phyloP scores from a whole-genome alignment of 2,113 vertebrate genomes.

The Corvus hawaiiensis region DNA sequence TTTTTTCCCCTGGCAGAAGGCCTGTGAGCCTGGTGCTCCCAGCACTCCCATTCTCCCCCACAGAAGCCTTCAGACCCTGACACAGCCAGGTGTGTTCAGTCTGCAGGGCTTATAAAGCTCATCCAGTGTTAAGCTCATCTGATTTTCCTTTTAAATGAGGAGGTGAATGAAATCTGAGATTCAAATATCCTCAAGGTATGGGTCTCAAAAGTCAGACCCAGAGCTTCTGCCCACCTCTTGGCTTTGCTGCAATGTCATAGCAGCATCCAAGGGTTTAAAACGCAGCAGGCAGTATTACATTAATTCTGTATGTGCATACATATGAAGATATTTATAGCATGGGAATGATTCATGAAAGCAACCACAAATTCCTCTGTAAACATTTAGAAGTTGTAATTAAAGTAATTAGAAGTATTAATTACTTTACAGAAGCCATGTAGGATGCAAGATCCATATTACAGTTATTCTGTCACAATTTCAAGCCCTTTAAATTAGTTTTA shows the following conservation, averaged over 20 bases:
- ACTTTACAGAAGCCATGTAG: neutral
- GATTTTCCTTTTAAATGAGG: constrained; percentile 17
- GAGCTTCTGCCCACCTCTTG: neutral
- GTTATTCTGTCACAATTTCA: constrained; percentile 8
- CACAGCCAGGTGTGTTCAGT: neutral
- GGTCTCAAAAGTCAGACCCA: neutral
- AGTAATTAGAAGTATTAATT: constrained; percentile 27
- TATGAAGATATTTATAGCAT: constrained; percentile 16
- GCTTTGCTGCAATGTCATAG: neutral
- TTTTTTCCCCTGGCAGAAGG: neutral
- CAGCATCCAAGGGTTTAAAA: neutral
- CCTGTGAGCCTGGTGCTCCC: neutral
- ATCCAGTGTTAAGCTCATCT: neutral
- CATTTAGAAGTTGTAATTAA: neutral
- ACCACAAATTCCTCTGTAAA: constrained; percentile 18
- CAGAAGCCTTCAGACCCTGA: neutral
- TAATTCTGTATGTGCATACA: neutral
- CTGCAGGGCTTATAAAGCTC: neutral
- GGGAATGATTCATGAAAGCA: constrained; percentile 35
- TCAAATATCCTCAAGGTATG: neutral
- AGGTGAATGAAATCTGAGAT: neutral
- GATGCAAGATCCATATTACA: neutral
- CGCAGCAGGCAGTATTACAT: neutral
- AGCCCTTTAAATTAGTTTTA: neutral
- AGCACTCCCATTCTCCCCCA: neutral